Percentiles rank a stretch among this genome's conserved stretches.
phyloP scores from a whole-genome alignment of 2,888 invertebrate species.

The Synanthedon tipuliformis region DNA sequence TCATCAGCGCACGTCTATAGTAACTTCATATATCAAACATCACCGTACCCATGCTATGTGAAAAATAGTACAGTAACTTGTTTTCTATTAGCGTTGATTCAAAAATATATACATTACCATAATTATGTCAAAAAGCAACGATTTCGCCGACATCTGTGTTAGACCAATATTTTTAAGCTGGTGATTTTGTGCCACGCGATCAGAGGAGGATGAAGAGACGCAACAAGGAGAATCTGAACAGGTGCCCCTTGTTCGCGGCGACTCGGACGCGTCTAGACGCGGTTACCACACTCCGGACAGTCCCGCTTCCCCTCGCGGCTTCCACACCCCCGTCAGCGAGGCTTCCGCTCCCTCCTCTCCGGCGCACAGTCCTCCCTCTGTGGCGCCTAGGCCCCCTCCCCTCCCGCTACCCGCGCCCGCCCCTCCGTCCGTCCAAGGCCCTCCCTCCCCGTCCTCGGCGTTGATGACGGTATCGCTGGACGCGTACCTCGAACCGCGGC shows the following conservation, averaged over 20 bases:
- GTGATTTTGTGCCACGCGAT: neutral
- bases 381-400: conserved; percentile 73
- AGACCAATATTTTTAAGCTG: neutral
- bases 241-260: conserved; percentile 65
- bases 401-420: conserved; percentile 46
- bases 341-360: conserved; percentile 60
- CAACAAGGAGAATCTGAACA: conserved; percentile 44
- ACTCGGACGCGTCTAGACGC: conserved; percentile 67
- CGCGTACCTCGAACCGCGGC: conserved; percentile 85
- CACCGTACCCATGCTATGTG: too few relatives aligned
- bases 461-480: conserved; percentile 87
- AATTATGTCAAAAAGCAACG: neutral
- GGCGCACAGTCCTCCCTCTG: conserved; percentile 27
- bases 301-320: conserved; percentile 69
- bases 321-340: conserved; percentile 78
- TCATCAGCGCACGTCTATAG: too few relatives aligned
- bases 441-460: conserved; percentile 86
- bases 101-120: neutral
- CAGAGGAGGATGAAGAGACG: conserved; percentile 48
- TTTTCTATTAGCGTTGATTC: neutral
- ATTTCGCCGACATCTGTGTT: neutral
- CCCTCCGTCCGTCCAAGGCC: conserved; percentile 39
- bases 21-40: too few relatives aligned
- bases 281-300: conserved; percentile 65
- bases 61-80: too few relatives aligned